A percentile compares a stretch with the other conserved stretches of the same genome.
Evolutionary conservation across 1,140 invertebrate species (phyloP).

Genomic region (Heliconius himera): DNA sequence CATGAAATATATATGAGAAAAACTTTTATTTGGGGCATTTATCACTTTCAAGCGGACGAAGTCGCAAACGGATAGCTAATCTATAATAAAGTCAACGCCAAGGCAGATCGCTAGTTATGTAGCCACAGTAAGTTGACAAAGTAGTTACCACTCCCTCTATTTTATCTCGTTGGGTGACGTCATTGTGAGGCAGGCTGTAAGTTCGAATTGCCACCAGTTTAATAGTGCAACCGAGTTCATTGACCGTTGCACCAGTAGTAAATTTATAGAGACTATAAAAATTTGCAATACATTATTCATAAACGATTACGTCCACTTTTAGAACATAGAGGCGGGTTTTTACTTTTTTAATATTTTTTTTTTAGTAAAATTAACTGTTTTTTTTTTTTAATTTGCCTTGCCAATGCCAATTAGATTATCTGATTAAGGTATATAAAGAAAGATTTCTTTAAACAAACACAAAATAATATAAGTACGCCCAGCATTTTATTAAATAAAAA

Average conservation of each 20-base stretch:
- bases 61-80: not conserved
- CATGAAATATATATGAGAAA: too few species aligned
- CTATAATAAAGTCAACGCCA: not conserved
- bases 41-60: too few species aligned
- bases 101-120: not conserved
- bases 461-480: too few species aligned
- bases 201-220: slow-evolving; percentile 10
- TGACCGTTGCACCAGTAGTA: not conserved
- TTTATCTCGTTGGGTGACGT: not conserved
- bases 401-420: too few species aligned
- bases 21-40: too few species aligned
- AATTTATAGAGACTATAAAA: slow-evolving; percentile 9
- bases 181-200: not conserved
- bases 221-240: slow-evolving; percentile 7
- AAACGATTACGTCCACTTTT: not conserved
- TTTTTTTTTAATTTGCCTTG: not conserved
- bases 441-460: too few species aligned
- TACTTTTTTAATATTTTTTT: too few species aligned
- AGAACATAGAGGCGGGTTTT: not conserved
- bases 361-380: not conserved
- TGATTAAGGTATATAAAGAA: too few species aligned
- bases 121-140: not conserved
- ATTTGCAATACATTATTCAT: not conserved
- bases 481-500: too few species aligned
- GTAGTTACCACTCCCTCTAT: slow-evolving; percentile 7